Base-by-base conservation (phyloP, 1,140 invertebrate genomes). In the Argopecten irradians region DNA sequence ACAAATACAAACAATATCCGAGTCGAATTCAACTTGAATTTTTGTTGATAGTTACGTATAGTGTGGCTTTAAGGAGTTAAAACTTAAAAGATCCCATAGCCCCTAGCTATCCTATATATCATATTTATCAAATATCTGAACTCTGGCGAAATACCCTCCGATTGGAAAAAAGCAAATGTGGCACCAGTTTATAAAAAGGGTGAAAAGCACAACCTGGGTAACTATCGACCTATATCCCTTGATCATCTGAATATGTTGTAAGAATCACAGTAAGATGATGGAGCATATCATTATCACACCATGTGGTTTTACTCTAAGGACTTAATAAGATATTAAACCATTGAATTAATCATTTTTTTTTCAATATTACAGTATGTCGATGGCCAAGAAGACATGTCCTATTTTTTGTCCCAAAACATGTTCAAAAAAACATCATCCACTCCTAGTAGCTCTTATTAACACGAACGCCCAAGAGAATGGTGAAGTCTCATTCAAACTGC, bases 101-200 rank as follows among this genome's bases (percentile, higher is more conserved):
- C n/a, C n/a, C n/a, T n/a, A n/a, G n/a, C 43, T 19, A 55, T 55
- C 43, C 43, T 55, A 3, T 11, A 13, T 7, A 55, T 55, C 7
- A 55, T 55, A 55, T 55, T 55, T 22, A 55, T 22, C 16, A 55
- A 55, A 55, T 2, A 13, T 55, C 3, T 55, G 7, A 55, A 8
- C 43, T 19, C 43, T 19, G 43, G 43, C 3, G 16, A 55, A 55
- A 55, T 22, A 55, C 43, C 43, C 14, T 22, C 3, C 3, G 43
- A 55, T 11, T 55, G 43, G 83, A 88, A 36, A 41, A 32, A 83
- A 32, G 85, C 41, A 85, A 89, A 43, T 19, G 87, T 34, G 71
- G 55, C 36, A 39, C 36, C 13, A 8, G 36, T 8, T 13, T 39
- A 39, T 39, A 39, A 39, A 13, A 39, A 39, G 13, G 36, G 36